phyloP scores from a whole-genome alignment of 2,797 vertebrate species.

The Heterohyrax brucei region DNA sequence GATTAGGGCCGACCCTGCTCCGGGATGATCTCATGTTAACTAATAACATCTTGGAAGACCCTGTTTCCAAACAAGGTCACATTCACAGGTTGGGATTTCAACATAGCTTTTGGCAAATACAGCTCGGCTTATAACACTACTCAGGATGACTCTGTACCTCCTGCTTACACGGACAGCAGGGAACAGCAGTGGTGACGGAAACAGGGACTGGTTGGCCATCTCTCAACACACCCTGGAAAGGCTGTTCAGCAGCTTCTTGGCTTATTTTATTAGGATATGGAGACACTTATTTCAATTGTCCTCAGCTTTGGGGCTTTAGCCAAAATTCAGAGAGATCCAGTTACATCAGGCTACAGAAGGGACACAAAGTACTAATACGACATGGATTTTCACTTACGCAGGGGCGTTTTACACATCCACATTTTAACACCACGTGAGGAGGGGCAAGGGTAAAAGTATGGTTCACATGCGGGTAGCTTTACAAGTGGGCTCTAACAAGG shows the following conservation, averaged over 20 bases:
- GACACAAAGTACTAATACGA: not conserved
- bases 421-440: slow-evolving; percentile 20
- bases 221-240: not conserved
- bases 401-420: slow-evolving; percentile 16
- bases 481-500: not conserved
- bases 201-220: not conserved
- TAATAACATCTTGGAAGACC: not conserved
- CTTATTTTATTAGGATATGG: not conserved
- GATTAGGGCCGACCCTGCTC: not conserved
- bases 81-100: not conserved
- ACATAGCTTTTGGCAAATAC: not conserved
- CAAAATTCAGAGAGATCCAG: not conserved
- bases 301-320: not conserved
- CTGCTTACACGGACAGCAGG: accelerated
- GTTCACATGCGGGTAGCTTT: slow-evolving; percentile 34
- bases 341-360: not conserved
- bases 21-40: not conserved
- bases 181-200: not conserved
- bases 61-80: not conserved
- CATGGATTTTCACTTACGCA: not conserved
- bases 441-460: not conserved
- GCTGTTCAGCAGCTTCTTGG: too few relatives aligned
- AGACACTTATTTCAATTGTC: not conserved
- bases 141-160: not conserved
- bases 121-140: not conserved